Evolutionary conservation across 2,888 invertebrate genomes (phyloP).

Genomic region (Pedicia rivosa): DNA sequence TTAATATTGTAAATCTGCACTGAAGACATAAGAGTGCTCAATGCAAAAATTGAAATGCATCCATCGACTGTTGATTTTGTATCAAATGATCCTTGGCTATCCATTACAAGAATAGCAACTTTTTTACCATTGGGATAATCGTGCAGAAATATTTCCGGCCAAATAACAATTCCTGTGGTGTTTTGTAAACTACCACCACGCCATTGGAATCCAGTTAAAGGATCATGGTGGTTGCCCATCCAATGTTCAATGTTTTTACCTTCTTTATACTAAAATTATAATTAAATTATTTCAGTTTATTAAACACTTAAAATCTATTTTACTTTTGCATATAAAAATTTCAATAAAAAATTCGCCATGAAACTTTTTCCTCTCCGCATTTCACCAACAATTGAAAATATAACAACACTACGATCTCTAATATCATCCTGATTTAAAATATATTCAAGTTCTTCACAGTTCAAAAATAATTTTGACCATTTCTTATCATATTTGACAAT

Average conservation of each 20-base stretch:
- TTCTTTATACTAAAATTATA: no score
- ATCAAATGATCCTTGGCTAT: conserved; percentile 9
- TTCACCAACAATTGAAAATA: conserved; percentile 8
- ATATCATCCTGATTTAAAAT: neutral
- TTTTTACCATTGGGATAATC: conserved; percentile 4
- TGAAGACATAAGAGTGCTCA: conserved; percentile 9
- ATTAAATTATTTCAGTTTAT: no score
- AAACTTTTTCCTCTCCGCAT: conserved; percentile 9
- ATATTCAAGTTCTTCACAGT: neutral
- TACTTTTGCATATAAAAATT: conserved; percentile 9
- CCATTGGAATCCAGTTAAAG: conserved; percentile 7
- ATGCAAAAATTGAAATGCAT: conserved; percentile 7
- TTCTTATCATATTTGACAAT: no score
- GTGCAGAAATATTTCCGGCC: conserved; percentile 7
- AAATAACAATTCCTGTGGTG: conserved; percentile 7
- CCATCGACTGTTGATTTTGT: conserved; percentile 1
- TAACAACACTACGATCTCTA: neutral
- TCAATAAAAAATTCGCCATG: conserved; percentile 6
- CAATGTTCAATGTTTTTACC: no score
- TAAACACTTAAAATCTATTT: no score
- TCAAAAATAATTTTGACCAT: neutral
- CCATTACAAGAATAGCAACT: conserved; percentile 8
- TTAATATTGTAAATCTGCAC: conserved; percentile 6
- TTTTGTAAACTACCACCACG: conserved; percentile 3
- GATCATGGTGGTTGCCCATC: no score